A percentile compares a stretch with the other conserved stretches of the same genome.
These are phyloP conservation scores for Penaeus japonicus DNA, from an alignment of 1,140 invertebrate species.

Conservation along the genomic window DNA sequence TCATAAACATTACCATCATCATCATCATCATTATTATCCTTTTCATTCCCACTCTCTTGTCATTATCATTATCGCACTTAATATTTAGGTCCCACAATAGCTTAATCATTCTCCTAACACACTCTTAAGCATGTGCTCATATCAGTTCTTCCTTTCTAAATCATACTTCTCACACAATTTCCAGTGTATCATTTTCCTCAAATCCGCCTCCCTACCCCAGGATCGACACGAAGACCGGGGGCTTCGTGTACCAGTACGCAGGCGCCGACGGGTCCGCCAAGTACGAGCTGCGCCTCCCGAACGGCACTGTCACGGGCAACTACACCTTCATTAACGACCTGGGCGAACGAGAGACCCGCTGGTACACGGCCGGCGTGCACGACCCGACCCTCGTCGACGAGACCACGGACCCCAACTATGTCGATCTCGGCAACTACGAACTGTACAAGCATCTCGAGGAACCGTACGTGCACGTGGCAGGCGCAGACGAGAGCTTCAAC, in stretches of 20 bases:
- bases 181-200: too few relatives aligned
- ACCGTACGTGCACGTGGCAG: slow-evolving; percentile 27
- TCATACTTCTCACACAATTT: too few relatives aligned
- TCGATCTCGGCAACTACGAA: slow-evolving; percentile 38
- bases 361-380: slow-evolving; percentile 16
- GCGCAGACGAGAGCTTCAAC: neutral
- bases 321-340: slow-evolving; percentile 42
- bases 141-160: too few relatives aligned
- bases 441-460: slow-evolving; percentile 21
- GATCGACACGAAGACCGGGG: slow-evolving; percentile 36
- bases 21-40: too few relatives aligned
- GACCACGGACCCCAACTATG: slow-evolving; percentile 43
- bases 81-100: too few relatives aligned
- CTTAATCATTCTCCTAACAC: too few relatives aligned
- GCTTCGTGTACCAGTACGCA: slow-evolving; percentile 45
- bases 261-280: slow-evolving; percentile 38
- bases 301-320: slow-evolving; percentile 35
- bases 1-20: too few relatives aligned
- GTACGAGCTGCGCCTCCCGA: slow-evolving; percentile 32
- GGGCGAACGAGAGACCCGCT: slow-evolving; percentile 24
- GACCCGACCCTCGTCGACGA: slow-evolving; percentile 9
- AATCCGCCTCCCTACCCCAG: neutral
- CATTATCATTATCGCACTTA: too few relatives aligned
- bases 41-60: too few relatives aligned
- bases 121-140: too few relatives aligned